Conservation (phyloP, 2,888 invertebrate species). For the Venusia cambrica region DNA sequence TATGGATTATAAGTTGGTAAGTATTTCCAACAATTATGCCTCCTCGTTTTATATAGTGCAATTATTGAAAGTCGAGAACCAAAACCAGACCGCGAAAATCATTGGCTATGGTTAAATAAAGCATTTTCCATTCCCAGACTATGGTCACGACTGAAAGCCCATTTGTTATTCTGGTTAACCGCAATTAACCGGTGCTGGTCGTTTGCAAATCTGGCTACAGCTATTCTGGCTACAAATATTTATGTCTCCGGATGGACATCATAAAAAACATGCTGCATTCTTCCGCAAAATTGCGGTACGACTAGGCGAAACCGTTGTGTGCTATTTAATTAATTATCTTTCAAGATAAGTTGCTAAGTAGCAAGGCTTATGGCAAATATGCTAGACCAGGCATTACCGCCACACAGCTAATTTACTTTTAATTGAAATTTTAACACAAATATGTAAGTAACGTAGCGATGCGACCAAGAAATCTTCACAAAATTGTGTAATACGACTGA, state of each 20-base stretch:
- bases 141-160: slow-evolving; percentile 6
- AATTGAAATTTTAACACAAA: slow-evolving; percentile 8
- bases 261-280: slow-evolving; percentile 19
- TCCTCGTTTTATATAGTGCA: no score
- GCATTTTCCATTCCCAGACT: slow-evolving; percentile 12
- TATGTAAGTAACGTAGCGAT: slow-evolving; percentile 1
- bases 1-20: no score
- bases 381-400: slow-evolving; percentile 5
- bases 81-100: no score
- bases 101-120: neutral
- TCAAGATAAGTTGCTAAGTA: slow-evolving; percentile 26
- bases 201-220: slow-evolving; percentile 23
- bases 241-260: slow-evolving; percentile 18
- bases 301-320: slow-evolving; percentile 25
- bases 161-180: slow-evolving; percentile 19
- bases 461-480: slow-evolving; percentile 6
- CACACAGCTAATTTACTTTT: slow-evolving; percentile 8
- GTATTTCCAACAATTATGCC: no score
- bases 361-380: slow-evolving; percentile 22
- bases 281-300: slow-evolving; percentile 26
- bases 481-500: no score
- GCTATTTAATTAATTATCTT: slow-evolving; percentile 28
- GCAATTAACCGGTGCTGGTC: slow-evolving; percentile 20
- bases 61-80: no score
- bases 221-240: slow-evolving; percentile 21